phyloP scores from a whole-genome alignment of 2,113 vertebrate species.

The Chrysemys picta region DNA sequence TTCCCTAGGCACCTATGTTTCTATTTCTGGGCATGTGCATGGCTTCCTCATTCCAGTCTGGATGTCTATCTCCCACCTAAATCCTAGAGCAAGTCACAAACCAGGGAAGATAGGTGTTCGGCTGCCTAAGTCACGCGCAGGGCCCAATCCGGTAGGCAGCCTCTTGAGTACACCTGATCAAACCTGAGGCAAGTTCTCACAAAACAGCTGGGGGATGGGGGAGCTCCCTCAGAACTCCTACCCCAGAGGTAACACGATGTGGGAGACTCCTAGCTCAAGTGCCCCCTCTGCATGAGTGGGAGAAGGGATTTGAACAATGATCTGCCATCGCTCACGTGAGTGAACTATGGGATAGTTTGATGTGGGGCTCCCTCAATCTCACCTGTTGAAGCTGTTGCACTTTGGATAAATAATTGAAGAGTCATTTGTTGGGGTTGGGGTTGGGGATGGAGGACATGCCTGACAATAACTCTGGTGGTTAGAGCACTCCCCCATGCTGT shows the following conservation, averaged over 20 bases:
- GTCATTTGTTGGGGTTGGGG: too few species aligned
- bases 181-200: not conserved
- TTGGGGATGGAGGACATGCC: fast-evolving
- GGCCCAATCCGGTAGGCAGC: not conserved
- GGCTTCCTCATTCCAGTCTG: not conserved
- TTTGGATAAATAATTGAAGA: too few species aligned
- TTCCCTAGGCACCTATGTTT: not conserved
- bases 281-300: not conserved
- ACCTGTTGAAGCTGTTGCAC: not conserved
- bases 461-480: not conserved
- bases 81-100: not conserved
- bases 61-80: not conserved
- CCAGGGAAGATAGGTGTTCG: not conserved
- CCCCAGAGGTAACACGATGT: not conserved
- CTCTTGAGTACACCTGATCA: not conserved
- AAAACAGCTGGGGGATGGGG: not conserved
- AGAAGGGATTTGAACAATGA: not conserved
- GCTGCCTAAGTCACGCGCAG: not conserved
- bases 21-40: not conserved
- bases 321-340: not conserved
- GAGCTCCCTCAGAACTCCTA: not conserved
- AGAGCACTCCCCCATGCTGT: not conserved
- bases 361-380: not conserved
- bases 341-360: not conserved
- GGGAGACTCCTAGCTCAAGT: not conserved